Evolutionary conservation across 2,797 vertebrate species (phyloP), one percentile per base, ranked within the genome.

Genomic region (Circus cinereus): DNA sequence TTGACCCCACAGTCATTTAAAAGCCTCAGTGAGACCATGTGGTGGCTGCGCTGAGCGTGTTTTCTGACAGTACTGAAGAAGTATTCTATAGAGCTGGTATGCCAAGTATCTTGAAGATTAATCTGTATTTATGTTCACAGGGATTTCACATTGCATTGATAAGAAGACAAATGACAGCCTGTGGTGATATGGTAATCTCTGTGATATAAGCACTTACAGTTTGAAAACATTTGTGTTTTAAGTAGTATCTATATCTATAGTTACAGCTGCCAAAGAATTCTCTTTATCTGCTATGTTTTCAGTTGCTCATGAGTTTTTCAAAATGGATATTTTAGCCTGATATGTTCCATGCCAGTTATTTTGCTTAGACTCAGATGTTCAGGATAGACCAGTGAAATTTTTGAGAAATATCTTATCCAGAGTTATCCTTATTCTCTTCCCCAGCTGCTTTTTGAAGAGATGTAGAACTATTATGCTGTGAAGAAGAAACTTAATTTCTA

Each of bases 91-190:
- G 73, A 74, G 59, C 51, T 73, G 76, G 21, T 4, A 68, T n/a
- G 69, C 65, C 75, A 57, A 78, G 26, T 29, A 89, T 90, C 82
- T 62, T 6, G 47, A 70, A 83, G 79, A 89, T 95, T 64, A 93
- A 96, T 96, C 93, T 68, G 40, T 92, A 60, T 85, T 92, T 91
- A 90, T 3, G 0, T 70, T 89, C 82, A 20, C 43, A 82, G 38
- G 57, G 86, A 92, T 95, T 95, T 83, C 81, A 43, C 23, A 9
- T 24, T 30, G 23, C 68, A 12, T 65, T 72, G 90, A 45, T 92
- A 94, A 86, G 59, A 85, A 68, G 76, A 91, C 81, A 91, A 91
- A 84, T 51, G 88, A 73, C 91, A 93, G 80, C 45, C 89, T 47
- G 48, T 45, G 78, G 87, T 74, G 86, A 94, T 93, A 93, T 3